Percentiles rank a stretch among this genome's conserved stretches.
phyloP scores from a whole-genome alignment of 2,797 vertebrate genomes.

The Lophius americanus region DNA sequence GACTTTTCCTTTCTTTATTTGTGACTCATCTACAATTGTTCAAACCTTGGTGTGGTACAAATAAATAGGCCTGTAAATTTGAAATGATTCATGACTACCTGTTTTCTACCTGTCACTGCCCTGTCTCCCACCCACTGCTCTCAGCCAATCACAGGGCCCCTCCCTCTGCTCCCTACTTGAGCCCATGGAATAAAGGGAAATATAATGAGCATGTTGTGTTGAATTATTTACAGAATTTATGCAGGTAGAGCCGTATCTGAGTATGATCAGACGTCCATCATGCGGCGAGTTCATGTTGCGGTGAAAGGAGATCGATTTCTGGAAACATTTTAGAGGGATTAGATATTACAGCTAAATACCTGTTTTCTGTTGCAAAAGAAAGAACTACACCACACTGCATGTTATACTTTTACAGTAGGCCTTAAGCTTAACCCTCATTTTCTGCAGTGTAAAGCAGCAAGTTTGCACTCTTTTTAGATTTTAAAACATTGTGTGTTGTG shows the following conservation, averaged over 20 bases:
- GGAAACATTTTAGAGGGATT: slow-evolving; percentile 23
- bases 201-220: slow-evolving; percentile 72
- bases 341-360: neutral
- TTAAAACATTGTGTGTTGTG: neutral
- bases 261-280: slow-evolving; percentile 64
- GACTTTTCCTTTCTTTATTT: slow-evolving; percentile 4
- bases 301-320: slow-evolving; percentile 61
- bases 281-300: slow-evolving; percentile 61
- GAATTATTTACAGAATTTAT: slow-evolving; percentile 80
- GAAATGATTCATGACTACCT: slow-evolving; percentile 75
- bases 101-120: slow-evolving; percentile 57
- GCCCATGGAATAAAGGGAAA: slow-evolving; percentile 64
- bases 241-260: slow-evolving; percentile 62
- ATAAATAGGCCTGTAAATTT: slow-evolving; percentile 29
- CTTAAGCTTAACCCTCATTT: too few species aligned
- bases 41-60: neutral
- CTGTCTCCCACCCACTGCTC: slow-evolving; percentile 55
- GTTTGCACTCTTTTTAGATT: too few species aligned
- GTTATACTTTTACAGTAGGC: too few species aligned
- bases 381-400: too few species aligned
- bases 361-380: neutral
- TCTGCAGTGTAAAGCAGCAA: too few species aligned
- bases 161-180: slow-evolving; percentile 52
- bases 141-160: slow-evolving; percentile 69
- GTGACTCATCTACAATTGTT: neutral